Conservation (phyloP, 2,113 vertebrate species). For the Saiga tatarica region DNA sequence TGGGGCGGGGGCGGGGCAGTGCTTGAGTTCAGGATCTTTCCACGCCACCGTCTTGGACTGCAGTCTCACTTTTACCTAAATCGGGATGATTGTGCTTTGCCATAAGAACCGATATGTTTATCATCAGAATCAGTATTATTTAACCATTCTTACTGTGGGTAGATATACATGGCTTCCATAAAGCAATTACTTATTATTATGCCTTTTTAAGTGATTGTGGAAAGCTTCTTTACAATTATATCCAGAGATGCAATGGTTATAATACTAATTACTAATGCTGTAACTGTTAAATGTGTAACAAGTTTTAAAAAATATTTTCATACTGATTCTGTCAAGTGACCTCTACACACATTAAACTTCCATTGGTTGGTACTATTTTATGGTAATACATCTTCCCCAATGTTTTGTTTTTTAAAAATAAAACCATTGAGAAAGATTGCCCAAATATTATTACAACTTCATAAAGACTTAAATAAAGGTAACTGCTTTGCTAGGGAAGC, state of each 20-base stretch:
- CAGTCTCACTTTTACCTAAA: not conserved
- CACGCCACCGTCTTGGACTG: not conserved
- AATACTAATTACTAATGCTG: not conserved
- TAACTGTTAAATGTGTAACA: not conserved
- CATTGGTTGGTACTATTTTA: not conserved
- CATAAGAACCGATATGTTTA: not conserved
- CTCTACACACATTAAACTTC: not conserved
- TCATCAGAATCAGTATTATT: not conserved
- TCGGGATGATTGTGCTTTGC: not conserved
- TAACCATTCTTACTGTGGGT: not conserved
- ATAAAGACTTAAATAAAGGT: not conserved
- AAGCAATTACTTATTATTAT: not conserved
- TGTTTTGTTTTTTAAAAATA: not conserved
- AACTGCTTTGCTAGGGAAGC: not conserved
- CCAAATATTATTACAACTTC: not conserved
- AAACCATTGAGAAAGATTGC: not conserved
- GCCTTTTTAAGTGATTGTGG: not conserved
- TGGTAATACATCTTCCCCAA: not conserved
- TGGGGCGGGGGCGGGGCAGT: accelerated
- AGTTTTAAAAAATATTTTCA: not conserved
- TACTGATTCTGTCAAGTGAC: not conserved
- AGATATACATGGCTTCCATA: not conserved
- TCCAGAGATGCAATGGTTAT: not conserved
- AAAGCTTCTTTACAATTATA: not conserved
- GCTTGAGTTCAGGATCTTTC: not conserved